phyloP scores from a whole-genome alignment of 2,888 invertebrate genomes.

The Spodoptera littoralis region DNA sequence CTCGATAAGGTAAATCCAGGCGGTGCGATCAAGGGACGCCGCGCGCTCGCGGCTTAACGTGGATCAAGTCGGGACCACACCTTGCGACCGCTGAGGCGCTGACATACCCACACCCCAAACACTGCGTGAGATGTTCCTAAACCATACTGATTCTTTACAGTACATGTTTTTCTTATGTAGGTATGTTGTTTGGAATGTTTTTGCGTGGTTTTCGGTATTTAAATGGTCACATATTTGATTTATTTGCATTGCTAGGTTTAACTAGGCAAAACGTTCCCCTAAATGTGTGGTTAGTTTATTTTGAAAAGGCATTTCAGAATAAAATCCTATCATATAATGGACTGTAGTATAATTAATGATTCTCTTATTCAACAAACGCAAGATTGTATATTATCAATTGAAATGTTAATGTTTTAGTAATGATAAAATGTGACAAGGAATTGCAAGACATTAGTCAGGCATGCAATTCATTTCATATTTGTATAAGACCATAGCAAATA shows the following conservation, averaged over 20 bases:
- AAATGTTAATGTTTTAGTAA: constrained; percentile 47
- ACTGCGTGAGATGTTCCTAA: background rate
- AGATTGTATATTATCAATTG: constrained; percentile 32
- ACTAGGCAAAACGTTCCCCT: no score
- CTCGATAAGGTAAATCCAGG: constrained; percentile 83
- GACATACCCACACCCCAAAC: constrained; percentile 16
- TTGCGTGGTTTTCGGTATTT: no score
- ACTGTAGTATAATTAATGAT: background rate
- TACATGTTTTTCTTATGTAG: no score
- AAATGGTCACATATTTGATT: no score
- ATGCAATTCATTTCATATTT: constrained; percentile 46
- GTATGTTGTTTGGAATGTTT: no score
- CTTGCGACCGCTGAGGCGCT: constrained; percentile 46
- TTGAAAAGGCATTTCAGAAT: no score
- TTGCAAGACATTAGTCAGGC: constrained; percentile 41
- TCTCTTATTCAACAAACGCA: constrained; percentile 11
- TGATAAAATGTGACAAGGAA: constrained; percentile 46
- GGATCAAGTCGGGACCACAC: constrained; percentile 81
- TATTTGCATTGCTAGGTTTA: no score
- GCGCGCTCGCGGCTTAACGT: constrained; percentile 71
- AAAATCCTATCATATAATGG: no score
- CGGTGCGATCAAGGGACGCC: constrained; percentile 76
- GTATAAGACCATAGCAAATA: constrained; percentile 39
- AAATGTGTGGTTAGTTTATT: no score
- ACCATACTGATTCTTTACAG: no score